Conservation (phyloP, 2,888 invertebrate genomes). For the Nowickia ferox region DNA sequence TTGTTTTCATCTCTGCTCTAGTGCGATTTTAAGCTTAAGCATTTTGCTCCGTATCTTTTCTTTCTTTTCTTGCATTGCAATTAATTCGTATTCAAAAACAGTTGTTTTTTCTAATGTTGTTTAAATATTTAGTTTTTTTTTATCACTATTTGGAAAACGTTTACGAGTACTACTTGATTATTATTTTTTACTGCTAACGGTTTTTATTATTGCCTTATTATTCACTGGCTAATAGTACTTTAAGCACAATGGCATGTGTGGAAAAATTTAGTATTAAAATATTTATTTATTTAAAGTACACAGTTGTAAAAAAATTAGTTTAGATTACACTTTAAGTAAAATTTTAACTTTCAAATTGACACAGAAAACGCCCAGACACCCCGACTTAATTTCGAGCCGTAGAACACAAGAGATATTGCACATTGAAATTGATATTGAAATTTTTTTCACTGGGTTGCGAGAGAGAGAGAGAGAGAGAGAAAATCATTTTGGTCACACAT, state of each 20-base stretch:
- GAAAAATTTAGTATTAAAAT: neutral
- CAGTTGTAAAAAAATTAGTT: too few relatives aligned
- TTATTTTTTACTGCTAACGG: neutral
- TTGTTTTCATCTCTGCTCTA: constrained; percentile 26
- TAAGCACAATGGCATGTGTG: neutral
- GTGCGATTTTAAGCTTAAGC: constrained; percentile 39
- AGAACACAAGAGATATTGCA: too few relatives aligned
- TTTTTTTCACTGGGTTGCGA: too few relatives aligned
- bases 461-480: too few relatives aligned
- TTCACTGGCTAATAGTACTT: neutral
- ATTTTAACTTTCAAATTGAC: too few relatives aligned
- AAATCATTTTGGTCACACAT: too few relatives aligned
- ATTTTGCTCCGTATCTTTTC: constrained; percentile 1
- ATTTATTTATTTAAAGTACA: neutral
- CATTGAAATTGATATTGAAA: too few relatives aligned
- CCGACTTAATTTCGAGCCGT: too few relatives aligned
- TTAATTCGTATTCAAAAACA: constrained; percentile 41
- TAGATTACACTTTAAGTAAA: too few relatives aligned
- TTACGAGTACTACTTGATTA: constrained; percentile 28
- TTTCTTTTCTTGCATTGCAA: neutral
- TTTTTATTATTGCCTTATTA: constrained; percentile 3
- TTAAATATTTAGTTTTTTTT: constrained; percentile 45
- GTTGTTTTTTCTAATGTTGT: constrained; percentile 44
- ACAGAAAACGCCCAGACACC: too few relatives aligned
- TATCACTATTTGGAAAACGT: constrained; percentile 46